Base-by-base conservation (phyloP, 2,888 invertebrate species). In the Eumerus sabulonum region DNA sequence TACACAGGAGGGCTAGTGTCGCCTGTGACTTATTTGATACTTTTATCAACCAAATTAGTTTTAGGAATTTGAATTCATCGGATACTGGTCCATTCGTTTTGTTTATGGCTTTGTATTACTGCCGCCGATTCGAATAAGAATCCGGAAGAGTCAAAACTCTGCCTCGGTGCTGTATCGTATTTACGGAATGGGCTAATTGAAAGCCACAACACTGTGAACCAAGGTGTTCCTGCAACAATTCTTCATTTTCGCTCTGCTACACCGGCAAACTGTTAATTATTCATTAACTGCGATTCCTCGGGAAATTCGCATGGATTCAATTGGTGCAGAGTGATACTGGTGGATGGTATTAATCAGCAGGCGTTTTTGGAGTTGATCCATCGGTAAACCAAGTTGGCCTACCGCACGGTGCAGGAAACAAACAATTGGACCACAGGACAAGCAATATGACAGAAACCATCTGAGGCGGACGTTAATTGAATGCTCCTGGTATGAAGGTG, bases 31-130 rank as follows among this genome's bases (percentile, higher is more conserved):
- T 40, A 36, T 13, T 18, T 11, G 4, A 12, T 16, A 27, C 18
- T 11, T 27, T 47, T 40, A 14, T 35, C 44, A 7, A 38, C 14
- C 18, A 18, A 38, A 64, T 45, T 14, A 9, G 44, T 11, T 18
- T 18, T 17, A 12, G 11, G 12, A 11, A 1, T 35, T 59, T 13
- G 47, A 66, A 66, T 57, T 72, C 51, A 72, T 66, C 66, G 47
- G 53, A 53, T 66, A 35, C 17, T n/a, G n/a, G n/a, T 1, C 17
- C 17, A 47, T 47, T 47, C 17, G 1, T 17, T 14, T 47, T 47
- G 35, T 40, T n/a, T n/a, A n/a, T n/a, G n/a, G n/a, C n/a, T n/a
- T n/a, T n/a, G n/a, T n/a, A n/a, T n/a, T n/a, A n/a, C n/a, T n/a
- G n/a, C n/a, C n/a, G n/a, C n/a, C n/a, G n/a, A n/a, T n/a, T n/a